phyloP scores from a whole-genome alignment of 2,113 vertebrate genomes.

The Neolamprologus cancellatus region DNA sequence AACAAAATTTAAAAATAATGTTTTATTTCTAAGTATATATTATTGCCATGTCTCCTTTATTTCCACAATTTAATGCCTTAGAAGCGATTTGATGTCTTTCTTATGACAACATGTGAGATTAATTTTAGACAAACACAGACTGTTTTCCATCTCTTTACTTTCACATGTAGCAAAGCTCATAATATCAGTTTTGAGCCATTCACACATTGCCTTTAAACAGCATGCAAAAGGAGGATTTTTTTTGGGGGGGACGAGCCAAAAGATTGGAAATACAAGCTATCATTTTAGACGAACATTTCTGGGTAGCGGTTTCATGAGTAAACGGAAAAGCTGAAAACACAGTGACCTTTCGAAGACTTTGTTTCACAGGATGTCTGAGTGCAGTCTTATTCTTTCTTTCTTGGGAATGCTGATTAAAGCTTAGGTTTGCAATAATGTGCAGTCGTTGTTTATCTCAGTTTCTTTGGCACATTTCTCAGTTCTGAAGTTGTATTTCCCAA shows the following conservation, averaged over 20 bases:
- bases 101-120: background rate
- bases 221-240: background rate
- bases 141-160: background rate
- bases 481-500: background rate
- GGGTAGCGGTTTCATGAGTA: background rate
- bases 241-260: accelerated
- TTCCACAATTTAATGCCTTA: background rate
- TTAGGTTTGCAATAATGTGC: background rate
- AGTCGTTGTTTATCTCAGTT: background rate
- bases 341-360: background rate
- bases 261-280: background rate
- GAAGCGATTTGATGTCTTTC: background rate
- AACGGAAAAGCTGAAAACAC: background rate
- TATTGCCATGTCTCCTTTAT: background rate
- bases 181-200: background rate
- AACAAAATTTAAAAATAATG: background rate
- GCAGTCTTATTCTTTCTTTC: background rate
- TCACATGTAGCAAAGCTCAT: background rate
- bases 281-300: background rate
- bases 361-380: background rate
- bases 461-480: background rate
- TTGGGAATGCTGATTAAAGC: background rate
- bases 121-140: background rate
- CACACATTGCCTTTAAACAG: background rate
- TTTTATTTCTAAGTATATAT: background rate